Evolutionary conservation across 2,797 vertebrate species (phyloP).

Genomic region (Notolabrus celidotus): DNA sequence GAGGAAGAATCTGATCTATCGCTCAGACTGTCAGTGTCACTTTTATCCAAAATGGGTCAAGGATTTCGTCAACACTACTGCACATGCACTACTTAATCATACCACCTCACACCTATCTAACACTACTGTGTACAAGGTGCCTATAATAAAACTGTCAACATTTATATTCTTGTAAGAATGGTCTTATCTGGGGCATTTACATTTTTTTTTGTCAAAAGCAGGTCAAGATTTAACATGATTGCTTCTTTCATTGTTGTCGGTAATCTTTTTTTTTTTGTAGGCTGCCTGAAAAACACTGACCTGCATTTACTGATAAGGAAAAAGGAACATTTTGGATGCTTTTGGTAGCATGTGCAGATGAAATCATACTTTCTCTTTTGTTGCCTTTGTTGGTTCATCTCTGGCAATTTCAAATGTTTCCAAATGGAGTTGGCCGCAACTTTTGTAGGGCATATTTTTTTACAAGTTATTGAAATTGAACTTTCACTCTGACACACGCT

Average conservation of each 20-base stretch:
- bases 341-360: background rate
- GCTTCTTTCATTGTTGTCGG: slow-evolving; percentile 10
- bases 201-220: slow-evolving; percentile 9
- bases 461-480: slow-evolving; percentile 6
- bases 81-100: background rate
- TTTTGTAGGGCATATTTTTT: slow-evolving; percentile 30
- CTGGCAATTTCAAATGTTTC: background rate
- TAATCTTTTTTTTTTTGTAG: slow-evolving; percentile 1
- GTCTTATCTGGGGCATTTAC: slow-evolving; percentile 35
- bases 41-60: slow-evolving; percentile 58
- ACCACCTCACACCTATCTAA: background rate
- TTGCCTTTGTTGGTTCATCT: slow-evolving; percentile 6
- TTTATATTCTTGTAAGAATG: slow-evolving; percentile 33
- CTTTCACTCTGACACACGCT: slow-evolving; percentile 23
- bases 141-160: slow-evolving; percentile 12
- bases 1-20: slow-evolving; percentile 25
- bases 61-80: slow-evolving; percentile 19
- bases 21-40: slow-evolving; percentile 18
- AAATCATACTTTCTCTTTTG: background rate
- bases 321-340: background rate
- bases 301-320: slow-evolving; percentile 9
- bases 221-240: slow-evolving; percentile 38
- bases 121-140: slow-evolving; percentile 1
- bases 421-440: background rate
- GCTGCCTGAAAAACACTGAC: slow-evolving; percentile 22